A percentile compares a stretch with the other conserved stretches of the same genome.
phyloP scores from a whole-genome alignment of 1,140 invertebrate genomes.

The Platorchestia sp. region DNA sequence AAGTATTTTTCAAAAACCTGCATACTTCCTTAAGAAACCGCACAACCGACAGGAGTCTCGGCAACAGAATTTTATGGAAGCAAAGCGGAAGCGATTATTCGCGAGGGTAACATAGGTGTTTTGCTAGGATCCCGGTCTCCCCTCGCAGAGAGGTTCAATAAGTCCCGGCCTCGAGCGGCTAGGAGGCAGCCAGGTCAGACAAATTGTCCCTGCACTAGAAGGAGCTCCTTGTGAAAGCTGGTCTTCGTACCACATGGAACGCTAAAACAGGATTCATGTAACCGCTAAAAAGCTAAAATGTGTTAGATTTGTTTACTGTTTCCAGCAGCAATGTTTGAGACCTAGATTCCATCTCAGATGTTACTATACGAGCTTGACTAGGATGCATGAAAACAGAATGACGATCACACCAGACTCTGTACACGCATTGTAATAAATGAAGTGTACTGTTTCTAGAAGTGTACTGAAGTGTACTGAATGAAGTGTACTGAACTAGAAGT shows the following conservation, averaged over 20 bases:
- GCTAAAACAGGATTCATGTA: not conserved
- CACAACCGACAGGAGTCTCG: not conserved
- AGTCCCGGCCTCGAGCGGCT: not conserved
- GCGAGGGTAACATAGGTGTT: not conserved
- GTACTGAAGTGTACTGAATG: too few relatives aligned
- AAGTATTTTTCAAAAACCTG: not conserved
- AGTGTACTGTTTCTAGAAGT: too few relatives aligned
- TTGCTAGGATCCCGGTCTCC: not conserved
- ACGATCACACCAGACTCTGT: too few relatives aligned
- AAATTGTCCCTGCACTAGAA: not conserved
- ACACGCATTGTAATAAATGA: too few relatives aligned
- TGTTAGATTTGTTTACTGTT: not conserved
- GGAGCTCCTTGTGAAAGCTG: not conserved
- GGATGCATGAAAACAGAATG: too few relatives aligned
- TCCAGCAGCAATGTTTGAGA: too few relatives aligned
- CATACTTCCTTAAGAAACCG: not conserved
- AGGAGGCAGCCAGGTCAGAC: not conserved
- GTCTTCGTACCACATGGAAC: not conserved
- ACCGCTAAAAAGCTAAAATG: not conserved
- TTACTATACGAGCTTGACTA: too few relatives aligned
- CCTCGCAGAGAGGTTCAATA: not conserved
- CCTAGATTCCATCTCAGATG: too few relatives aligned
- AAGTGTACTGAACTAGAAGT: too few relatives aligned
- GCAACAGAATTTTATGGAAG: not conserved
- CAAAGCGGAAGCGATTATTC: not conserved